These are phyloP conservation scores for Campoletis sonorensis DNA, from an alignment of 1,140 invertebrate genomes.

Conservation along the genomic window DNA sequence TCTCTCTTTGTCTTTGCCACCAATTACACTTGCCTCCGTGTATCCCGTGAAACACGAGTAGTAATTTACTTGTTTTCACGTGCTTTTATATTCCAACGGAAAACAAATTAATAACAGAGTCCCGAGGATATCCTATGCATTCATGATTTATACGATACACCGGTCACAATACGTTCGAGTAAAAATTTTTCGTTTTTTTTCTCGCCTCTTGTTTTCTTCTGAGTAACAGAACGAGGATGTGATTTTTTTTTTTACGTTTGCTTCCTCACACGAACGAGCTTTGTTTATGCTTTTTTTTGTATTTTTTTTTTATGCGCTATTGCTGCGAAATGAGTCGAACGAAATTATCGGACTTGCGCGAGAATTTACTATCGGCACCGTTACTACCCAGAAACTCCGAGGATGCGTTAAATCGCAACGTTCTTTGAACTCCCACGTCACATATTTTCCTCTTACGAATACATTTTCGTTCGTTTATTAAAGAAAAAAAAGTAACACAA, in stretches of 20 bases:
- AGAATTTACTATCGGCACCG: constrained; percentile 54
- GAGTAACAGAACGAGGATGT: not conserved
- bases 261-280: not conserved
- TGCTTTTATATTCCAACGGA: constrained; percentile 23
- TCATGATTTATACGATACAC: not conserved
- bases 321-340: constrained; percentile 5
- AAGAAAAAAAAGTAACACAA: not conserved
- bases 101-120: constrained; percentile 38
- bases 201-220: not conserved
- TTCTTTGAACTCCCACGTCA: not conserved
- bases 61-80: constrained; percentile 41
- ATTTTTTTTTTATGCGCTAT: constrained; percentile 39
- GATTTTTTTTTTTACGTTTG: not conserved
- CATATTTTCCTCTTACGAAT: not conserved
- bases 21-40: constrained; percentile 14
- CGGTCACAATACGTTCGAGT: not conserved
- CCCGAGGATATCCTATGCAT: not conserved
- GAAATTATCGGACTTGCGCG: constrained; percentile 36
- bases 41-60: constrained; percentile 22
- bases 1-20: constrained; percentile 1
- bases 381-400: constrained; percentile 44
- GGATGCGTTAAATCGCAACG: constrained; percentile 35
- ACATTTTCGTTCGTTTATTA: not conserved
- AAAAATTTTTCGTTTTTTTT: not conserved
- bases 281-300: not conserved